A percentile compares a stretch with the other conserved stretches of the same genome.
Conservation (phyloP, 1,140 invertebrate species). For the Zophobas atratus region DNA sequence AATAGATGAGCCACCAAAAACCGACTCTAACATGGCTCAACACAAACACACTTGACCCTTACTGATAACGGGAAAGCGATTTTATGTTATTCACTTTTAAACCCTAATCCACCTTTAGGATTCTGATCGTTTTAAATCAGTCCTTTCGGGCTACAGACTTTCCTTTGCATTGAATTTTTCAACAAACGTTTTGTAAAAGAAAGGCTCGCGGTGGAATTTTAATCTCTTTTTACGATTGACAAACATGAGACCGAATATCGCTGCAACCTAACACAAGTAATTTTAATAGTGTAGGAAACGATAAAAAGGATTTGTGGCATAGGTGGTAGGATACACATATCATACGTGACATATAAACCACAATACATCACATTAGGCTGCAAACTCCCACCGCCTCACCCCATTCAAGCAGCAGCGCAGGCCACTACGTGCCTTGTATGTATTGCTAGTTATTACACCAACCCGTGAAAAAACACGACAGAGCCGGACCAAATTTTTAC, state of each 20-base stretch:
- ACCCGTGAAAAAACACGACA: constrained; percentile 33
- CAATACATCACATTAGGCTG: constrained; percentile 48
- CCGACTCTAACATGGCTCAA: constrained; percentile 19
- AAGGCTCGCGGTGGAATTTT: constrained; percentile 16
- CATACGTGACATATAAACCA: constrained; percentile 49
- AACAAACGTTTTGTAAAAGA: constrained; percentile 29
- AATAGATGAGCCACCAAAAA: constrained; percentile 5
- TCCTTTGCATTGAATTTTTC: constrained; percentile 29
- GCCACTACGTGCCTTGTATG: constrained; percentile 46
- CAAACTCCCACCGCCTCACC: constrained; percentile 33
- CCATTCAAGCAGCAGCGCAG: constrained; percentile 19
- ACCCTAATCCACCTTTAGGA: constrained; percentile 40
- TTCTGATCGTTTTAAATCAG: constrained; percentile 41
- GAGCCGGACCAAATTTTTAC: constrained; percentile 1
- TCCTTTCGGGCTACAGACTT: constrained; percentile 10
- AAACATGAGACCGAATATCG: constrained; percentile 7
- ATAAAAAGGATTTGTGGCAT: constrained; percentile 43
- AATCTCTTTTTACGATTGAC: constrained; percentile 6
- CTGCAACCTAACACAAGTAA: background rate
- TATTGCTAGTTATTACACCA: constrained; percentile 45
- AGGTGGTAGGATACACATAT: constrained; percentile 47
- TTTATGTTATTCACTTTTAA: constrained; percentile 41
- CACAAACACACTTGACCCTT: constrained; percentile 34
- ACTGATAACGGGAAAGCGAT: constrained; percentile 27
- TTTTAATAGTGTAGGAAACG: constrained; percentile 38